Conservation (phyloP, 2,888 invertebrate species). For the Aspidiotus destructor region DNA sequence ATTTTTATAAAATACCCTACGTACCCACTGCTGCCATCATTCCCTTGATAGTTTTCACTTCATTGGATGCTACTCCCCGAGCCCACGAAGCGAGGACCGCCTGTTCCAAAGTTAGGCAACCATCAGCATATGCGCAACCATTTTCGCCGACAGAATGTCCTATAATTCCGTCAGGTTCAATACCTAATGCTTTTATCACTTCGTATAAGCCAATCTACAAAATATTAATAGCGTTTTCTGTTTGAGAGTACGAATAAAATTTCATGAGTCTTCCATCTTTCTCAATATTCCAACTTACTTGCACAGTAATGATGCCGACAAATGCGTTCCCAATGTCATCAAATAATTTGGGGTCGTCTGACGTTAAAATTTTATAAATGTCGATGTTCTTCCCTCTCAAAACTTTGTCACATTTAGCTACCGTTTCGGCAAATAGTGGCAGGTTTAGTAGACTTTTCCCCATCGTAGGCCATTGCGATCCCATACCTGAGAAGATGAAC, state of each 20-base stretch:
- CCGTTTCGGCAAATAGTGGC: conserved; percentile 61
- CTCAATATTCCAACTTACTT: conserved; percentile 41
- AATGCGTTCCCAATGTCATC: conserved; percentile 61
- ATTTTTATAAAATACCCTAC: neutral
- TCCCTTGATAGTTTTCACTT: conserved; percentile 42
- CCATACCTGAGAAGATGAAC: conserved; percentile 68
- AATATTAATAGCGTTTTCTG: neutral
- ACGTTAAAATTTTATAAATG: conserved; percentile 53
- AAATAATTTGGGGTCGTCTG: conserved; percentile 53
- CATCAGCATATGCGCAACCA: conserved; percentile 57
- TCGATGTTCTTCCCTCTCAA: conserved; percentile 56
- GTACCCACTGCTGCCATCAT: conserved; percentile 50
- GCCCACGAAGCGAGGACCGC: conserved; percentile 52
- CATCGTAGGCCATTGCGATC: conserved; percentile 75
- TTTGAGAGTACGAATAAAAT: too few species aligned
- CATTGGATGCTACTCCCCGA: conserved; percentile 45
- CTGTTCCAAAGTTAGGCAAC: conserved; percentile 52
- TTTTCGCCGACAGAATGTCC: conserved; percentile 59
- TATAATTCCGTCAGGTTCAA: conserved; percentile 63
- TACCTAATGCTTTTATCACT: conserved; percentile 50
- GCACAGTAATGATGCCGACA: conserved; percentile 60
- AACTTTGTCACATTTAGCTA: conserved; percentile 55
- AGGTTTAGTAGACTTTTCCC: conserved; percentile 63
- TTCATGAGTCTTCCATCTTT: neutral
- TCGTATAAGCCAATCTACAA: conserved; percentile 54